These are phyloP conservation scores for Eristalis arbustorum DNA, from an alignment of 2,888 invertebrate species.

Conservation along the genomic window DNA sequence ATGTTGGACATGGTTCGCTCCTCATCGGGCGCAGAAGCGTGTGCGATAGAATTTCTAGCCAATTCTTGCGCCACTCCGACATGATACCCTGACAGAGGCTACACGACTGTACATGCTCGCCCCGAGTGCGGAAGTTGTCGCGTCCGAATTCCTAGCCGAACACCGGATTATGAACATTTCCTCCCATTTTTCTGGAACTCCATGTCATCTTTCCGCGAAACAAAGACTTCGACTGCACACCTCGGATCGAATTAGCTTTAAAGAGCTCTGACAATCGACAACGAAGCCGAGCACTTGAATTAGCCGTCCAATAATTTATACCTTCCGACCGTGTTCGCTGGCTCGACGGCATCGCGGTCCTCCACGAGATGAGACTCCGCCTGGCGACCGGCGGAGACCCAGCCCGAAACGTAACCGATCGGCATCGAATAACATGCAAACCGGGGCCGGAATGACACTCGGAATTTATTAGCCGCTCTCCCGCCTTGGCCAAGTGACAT, in stretches of 20 bases:
- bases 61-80: background rate
- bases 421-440: conserved; percentile 69
- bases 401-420: conserved; percentile 63
- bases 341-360: background rate
- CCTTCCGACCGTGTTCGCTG: background rate
- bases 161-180: background rate
- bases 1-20: background rate
- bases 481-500: conserved; percentile 55
- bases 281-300: conserved; percentile 35
- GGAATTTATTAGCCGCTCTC: conserved; percentile 61
- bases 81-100: background rate
- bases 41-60: background rate
- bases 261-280: conserved; percentile 59
- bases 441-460: conserved; percentile 58
- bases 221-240: background rate
- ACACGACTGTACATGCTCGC: background rate
- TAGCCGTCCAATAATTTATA: conserved; percentile 61
- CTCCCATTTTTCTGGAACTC: background rate
- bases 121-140: background rate
- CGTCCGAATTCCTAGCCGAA: conserved; percentile 6
- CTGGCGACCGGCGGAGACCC: background rate
- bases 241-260: conserved; percentile 37
- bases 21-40: too few relatives aligned
- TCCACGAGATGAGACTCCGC: background rate
- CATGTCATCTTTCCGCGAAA: conserved; percentile 13